Percentiles rank a stretch among this genome's conserved stretches.
phyloP scores from a whole-genome alignment of 2,888 invertebrate genomes.

The Liodrosophila aerea region DNA sequence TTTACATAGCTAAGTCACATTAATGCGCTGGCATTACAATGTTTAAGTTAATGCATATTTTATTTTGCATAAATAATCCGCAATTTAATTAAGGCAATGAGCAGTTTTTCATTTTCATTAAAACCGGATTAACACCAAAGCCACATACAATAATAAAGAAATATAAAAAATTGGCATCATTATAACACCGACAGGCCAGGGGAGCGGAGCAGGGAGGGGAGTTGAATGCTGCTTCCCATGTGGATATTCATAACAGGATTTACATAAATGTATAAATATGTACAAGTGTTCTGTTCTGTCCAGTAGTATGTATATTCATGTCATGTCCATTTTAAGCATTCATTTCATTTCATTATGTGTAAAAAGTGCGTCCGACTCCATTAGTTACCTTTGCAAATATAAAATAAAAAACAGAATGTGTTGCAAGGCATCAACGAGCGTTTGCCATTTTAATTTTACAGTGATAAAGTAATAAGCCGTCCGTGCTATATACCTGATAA shows the following conservation, averaged over 20 bases:
- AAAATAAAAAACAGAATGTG: neutral
- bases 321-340: conserved; percentile 33
- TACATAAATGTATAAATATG: conserved; percentile 8
- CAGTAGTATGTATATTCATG: conserved; percentile 21
- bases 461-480: conserved; percentile 61
- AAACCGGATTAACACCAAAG: conserved; percentile 57
- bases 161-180: conserved; percentile 39
- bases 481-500: conserved; percentile 46
- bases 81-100: conserved; percentile 72
- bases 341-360: conserved; percentile 20
- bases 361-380: conserved; percentile 5
- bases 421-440: conserved; percentile 4
- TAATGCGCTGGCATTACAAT: conserved; percentile 63
- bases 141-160: conserved; percentile 14
- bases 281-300: neutral
- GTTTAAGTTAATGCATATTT: conserved; percentile 61
- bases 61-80: conserved; percentile 67
- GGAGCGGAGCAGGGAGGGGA: neutral
- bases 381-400: conserved; percentile 13
- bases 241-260: neutral
- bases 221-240: neutral
- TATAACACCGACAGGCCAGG: conserved; percentile 15
- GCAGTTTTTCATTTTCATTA: conserved; percentile 48
- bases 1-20: conserved; percentile 61
- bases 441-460: conserved; percentile 60